Evolutionary conservation across 1,140 invertebrate species (phyloP).

Genomic region (Heliconius hewitsoni): DNA sequence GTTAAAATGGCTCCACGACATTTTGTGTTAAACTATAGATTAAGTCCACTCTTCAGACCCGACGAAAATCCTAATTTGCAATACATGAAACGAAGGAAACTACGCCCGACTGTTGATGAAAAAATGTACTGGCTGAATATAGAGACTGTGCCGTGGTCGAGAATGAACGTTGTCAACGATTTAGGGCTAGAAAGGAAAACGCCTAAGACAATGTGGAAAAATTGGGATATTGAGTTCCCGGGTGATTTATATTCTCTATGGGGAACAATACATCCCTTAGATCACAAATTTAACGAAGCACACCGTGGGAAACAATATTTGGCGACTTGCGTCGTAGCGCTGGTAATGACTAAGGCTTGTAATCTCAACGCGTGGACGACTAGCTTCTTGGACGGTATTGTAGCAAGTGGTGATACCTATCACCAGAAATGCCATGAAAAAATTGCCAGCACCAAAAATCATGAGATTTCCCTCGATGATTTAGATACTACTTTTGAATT

Average conservation of each 20-base stretch:
- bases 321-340: slow-evolving; percentile 79
- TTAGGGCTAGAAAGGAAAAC: slow-evolving; percentile 75
- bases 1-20: slow-evolving; percentile 77
- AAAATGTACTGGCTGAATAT: slow-evolving; percentile 82
- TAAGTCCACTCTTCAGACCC: slow-evolving; percentile 71
- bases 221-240: slow-evolving; percentile 84
- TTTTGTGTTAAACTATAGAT: slow-evolving; percentile 71
- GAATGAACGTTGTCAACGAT: slow-evolving; percentile 77
- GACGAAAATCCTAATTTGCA: slow-evolving; percentile 68
- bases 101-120: slow-evolving; percentile 70
- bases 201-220: slow-evolving; percentile 78
- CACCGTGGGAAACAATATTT: slow-evolving; percentile 82
- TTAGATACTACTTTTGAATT: slow-evolving; percentile 82
- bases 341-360: slow-evolving; percentile 82
- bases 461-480: slow-evolving; percentile 76
- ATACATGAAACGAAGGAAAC: slow-evolving; percentile 57
- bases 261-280: slow-evolving; percentile 82
- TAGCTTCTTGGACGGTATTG: slow-evolving; percentile 82
- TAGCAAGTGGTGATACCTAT: slow-evolving; percentile 81
- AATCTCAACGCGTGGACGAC: slow-evolving; percentile 83
- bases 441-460: slow-evolving; percentile 58
- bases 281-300: slow-evolving; percentile 67
- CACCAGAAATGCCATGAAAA: slow-evolving; percentile 71
- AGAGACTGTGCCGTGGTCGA: slow-evolving; percentile 79
- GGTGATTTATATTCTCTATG: slow-evolving; percentile 83